A percentile compares a stretch with the other conserved stretches of the same genome.
These are phyloP conservation scores for Dascyllus trimaculatus DNA, from an alignment of 2,113 vertebrate genomes.

Conservation along the genomic window DNA sequence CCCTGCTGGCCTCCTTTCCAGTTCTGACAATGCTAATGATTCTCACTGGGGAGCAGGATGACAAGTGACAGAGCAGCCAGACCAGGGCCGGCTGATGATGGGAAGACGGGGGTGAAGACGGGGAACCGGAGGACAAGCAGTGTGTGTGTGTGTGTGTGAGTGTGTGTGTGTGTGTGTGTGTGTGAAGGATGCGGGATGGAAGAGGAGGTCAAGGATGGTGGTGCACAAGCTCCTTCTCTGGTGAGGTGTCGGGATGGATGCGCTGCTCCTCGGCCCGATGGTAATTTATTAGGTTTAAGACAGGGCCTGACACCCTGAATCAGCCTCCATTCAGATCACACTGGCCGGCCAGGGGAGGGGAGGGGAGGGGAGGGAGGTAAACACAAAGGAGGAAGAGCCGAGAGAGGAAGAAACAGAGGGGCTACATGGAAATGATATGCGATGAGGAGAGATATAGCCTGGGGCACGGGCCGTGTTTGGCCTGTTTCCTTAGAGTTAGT, in stretches of 20 bases:
- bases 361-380: conserved; percentile 49
- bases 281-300: conserved; percentile 81
- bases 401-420: conserved; percentile 45
- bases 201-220: conserved; percentile 65
- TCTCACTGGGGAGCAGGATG: conserved; percentile 69
- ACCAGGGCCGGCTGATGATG: conserved; percentile 50
- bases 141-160: no score
- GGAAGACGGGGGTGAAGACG: neutral
- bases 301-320: conserved; percentile 80
- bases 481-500: conserved; percentile 75
- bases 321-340: conserved; percentile 78
- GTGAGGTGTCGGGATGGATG: conserved; percentile 67
- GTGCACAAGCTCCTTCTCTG: conserved; percentile 55
- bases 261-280: conserved; percentile 50
- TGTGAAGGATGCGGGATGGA: neutral
- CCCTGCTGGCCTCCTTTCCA: neutral
- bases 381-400: conserved; percentile 67
- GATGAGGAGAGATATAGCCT: conserved; percentile 70
- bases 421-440: conserved; percentile 74
- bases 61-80: conserved; percentile 71
- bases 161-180: no score
- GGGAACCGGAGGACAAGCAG: conserved; percentile 1
- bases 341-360: conserved; percentile 40
- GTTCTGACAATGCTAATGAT: conserved; percentile 78
- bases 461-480: conserved; percentile 72